phyloP scores from a whole-genome alignment of 2,797 vertebrate genomes.

The Myotis myotis region DNA sequence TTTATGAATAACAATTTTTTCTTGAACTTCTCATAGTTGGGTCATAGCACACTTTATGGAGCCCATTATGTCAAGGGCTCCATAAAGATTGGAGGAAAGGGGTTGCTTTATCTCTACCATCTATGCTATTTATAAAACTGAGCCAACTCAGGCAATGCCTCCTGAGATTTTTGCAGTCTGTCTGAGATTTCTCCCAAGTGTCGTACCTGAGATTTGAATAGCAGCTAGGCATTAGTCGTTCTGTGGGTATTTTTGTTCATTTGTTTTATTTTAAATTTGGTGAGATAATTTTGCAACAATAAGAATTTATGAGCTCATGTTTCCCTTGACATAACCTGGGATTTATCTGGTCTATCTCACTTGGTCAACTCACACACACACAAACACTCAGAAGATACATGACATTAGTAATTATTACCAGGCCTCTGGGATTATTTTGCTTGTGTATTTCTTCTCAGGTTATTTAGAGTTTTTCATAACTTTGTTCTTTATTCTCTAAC shows the following conservation, averaged over 20 bases:
- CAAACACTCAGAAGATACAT: neutral
- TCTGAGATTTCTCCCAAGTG: neutral
- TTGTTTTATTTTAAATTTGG: neutral
- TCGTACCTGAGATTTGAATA: neutral
- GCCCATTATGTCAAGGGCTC: neutral
- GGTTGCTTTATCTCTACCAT: neutral
- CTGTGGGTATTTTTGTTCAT: neutral
- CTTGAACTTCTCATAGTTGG: neutral
- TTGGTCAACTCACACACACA: neutral
- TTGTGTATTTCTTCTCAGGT: conserved; percentile 45
- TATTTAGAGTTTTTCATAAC: neutral
- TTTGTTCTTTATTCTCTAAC: neutral
- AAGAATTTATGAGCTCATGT: conserved; percentile 42
- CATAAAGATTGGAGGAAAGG: neutral
- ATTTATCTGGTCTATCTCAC: conserved; percentile 52
- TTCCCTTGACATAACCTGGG: conserved; percentile 22
- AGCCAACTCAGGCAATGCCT: neutral
- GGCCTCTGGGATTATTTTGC: neutral
- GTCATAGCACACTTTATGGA: neutral
- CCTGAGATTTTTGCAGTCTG: neutral
- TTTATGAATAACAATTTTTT: neutral
- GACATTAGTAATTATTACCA: conserved; percentile 47
- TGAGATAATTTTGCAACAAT: conserved; percentile 1
- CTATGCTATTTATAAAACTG: neutral
- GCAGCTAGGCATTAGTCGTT: neutral